Evolutionary conservation across 2,888 invertebrate genomes (phyloP).

Genomic region (Eristalis arbustorum): DNA sequence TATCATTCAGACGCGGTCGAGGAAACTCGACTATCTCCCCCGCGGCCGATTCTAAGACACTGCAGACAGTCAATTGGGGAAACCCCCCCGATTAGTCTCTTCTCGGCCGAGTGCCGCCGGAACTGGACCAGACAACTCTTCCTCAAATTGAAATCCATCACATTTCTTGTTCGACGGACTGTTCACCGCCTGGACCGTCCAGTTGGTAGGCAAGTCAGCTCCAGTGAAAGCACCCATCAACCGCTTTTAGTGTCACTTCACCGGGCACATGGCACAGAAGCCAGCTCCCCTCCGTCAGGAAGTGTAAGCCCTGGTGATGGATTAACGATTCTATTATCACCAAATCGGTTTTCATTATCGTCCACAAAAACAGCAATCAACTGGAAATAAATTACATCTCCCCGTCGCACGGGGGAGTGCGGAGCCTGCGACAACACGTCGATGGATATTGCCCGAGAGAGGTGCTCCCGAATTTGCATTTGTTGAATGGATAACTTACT

Average conservation of each 20-base stretch:
- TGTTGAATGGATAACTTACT: slow-evolving; percentile 40
- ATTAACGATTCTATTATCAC: slow-evolving; percentile 57
- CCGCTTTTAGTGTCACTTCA: background rate
- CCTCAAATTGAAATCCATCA: background rate
- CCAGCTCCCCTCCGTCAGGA: background rate
- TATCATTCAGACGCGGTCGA: background rate
- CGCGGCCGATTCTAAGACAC: background rate
- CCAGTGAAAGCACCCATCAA: background rate
- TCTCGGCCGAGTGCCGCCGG: background rate
- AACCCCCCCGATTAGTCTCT: background rate
- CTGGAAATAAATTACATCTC: slow-evolving; percentile 41
- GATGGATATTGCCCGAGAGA: slow-evolving; percentile 16
- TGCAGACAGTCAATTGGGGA: background rate
- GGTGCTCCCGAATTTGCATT: slow-evolving; percentile 57
- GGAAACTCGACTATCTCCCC: background rate
- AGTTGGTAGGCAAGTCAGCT: background rate
- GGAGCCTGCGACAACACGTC: slow-evolving; percentile 15
- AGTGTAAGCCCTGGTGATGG: slow-evolving; percentile 33
- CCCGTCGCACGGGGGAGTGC: background rate
- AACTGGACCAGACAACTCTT: too few relatives aligned
- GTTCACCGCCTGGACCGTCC: background rate
- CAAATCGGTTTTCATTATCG: slow-evolving; percentile 52
- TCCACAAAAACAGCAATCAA: slow-evolving; percentile 51
- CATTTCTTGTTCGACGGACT: background rate
- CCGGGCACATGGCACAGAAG: background rate